A percentile compares a stretch with the other conserved stretches of the same genome.
Conservation (phyloP, 2,797 vertebrate species). For the Molossus alvarezi region DNA sequence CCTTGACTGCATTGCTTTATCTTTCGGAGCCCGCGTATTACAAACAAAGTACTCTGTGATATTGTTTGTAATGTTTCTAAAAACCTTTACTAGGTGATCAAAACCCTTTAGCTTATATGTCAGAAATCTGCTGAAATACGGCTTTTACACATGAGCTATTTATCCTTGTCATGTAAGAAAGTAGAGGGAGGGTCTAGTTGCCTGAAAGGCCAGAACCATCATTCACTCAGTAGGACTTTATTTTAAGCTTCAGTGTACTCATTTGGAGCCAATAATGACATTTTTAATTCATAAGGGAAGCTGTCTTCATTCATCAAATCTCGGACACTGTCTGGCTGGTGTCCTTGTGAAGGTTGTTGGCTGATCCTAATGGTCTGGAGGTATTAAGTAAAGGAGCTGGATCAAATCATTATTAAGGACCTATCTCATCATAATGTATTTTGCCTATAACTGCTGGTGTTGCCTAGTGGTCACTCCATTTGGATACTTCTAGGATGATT, state of each 20-base stretch:
- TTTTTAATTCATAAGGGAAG: slow-evolving; percentile 52
- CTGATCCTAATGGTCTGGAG: not conserved
- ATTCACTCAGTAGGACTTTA: not conserved
- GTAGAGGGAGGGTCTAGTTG: not conserved
- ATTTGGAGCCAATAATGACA: slow-evolving; percentile 12
- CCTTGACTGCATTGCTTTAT: not conserved
- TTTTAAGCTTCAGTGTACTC: not conserved
- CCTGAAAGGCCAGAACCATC: not conserved
- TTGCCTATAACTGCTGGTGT: not conserved
- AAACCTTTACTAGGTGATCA: not conserved
- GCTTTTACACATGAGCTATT: not conserved
- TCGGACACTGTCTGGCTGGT: not conserved
- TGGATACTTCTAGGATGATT: not conserved
- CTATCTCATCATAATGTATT: not conserved
- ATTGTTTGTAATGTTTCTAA: not conserved
- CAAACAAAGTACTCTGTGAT: not conserved
- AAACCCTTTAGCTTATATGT: not conserved
- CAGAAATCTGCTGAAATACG: not conserved
- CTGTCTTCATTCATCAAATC: not conserved
- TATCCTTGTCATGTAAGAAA: not conserved
- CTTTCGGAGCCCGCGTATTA: not conserved
- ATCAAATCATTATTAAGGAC: not conserved
- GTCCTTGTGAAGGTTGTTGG: slow-evolving; percentile 24
- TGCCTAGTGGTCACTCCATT: not conserved
- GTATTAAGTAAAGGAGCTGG: not conserved